Evolutionary conservation across 1,140 invertebrate genomes (phyloP), one percentile per base, ranked within the genome.

Genomic region (Orchesella cincta): DNA sequence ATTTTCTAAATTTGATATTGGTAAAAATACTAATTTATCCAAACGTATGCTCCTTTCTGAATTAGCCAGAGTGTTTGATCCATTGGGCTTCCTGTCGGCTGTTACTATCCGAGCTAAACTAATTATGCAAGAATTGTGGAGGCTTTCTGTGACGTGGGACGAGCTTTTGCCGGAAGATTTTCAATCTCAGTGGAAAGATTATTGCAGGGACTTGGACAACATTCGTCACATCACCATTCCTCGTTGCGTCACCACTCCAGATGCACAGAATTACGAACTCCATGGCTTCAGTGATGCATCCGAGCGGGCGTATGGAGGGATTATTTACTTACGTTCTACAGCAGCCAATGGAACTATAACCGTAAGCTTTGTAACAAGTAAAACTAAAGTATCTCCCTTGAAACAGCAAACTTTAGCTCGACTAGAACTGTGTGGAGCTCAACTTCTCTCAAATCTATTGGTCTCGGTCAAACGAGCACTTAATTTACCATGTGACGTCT

Each of bases 61-160:
- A 23, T 34, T 74, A 12, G 23, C 77, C 2, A 76, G 28, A 16
- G 57, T 78, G 12, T 78, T 67, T 46, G 74, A 78, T 46, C 77
- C 74, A 1, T 26, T 78, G 20, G 77, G 77, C 14, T 64, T 67
- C 8, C 39, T 78, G 3, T 51, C 77, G 1, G 26, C 31, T 36
- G 74, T 78, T 14, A 46, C 62, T 23, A 35, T 78, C 14, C 23
- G 23, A 34, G 74, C 77, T 16, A 78, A 78, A 34, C 54, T 74
- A 2, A 23, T 75, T 5, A 8, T 75, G 12, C 77, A 78, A 26
- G 31, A 78, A n/a, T 1, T 78, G 1, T 78, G 77, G 77, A 76
- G 51, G 29, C 23, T 64, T 0, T 18, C 23, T 2, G 20, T 23
- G 12, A 31, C 54, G 1, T 71, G 26, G 23, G 62, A 76, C 23